These are phyloP conservation scores for Oryzias javanicus DNA, from an alignment of 2,113 vertebrate species.

Conservation along the genomic window DNA sequence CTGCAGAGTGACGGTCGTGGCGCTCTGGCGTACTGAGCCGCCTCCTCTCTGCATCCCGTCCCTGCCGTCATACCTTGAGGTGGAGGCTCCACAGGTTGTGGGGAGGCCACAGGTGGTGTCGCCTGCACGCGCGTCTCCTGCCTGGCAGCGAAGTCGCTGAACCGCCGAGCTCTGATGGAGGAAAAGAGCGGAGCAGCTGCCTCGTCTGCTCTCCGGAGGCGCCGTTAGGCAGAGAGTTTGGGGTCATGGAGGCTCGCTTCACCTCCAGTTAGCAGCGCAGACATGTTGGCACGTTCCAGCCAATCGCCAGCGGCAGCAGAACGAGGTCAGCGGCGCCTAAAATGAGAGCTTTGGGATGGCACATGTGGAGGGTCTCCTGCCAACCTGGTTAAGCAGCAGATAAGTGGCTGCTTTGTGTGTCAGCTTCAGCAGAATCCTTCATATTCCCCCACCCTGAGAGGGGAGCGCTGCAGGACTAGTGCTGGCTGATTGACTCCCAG, in stretches of 20 bases:
- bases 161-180: too few species aligned
- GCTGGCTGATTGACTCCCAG: slow-evolving; percentile 71
- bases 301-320: slow-evolving; percentile 23
- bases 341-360: slow-evolving; percentile 42
- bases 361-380: slow-evolving; percentile 43
- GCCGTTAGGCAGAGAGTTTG: not conserved
- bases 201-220: not conserved
- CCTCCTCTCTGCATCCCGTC: slow-evolving; percentile 26
- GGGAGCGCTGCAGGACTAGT: slow-evolving; percentile 59
- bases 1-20: slow-evolving; percentile 1
- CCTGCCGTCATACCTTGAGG: slow-evolving; percentile 47
- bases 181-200: not conserved
- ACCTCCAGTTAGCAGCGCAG: slow-evolving; percentile 15
- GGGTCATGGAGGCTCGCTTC: not conserved
- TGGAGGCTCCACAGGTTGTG: slow-evolving; percentile 6
- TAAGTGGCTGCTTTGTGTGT: slow-evolving; percentile 69
- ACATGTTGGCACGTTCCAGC: slow-evolving; percentile 13
- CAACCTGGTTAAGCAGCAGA: slow-evolving; percentile 68
- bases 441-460: slow-evolving; percentile 62
- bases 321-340: slow-evolving; percentile 12
- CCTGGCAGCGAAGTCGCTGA: slow-evolving; percentile 37
- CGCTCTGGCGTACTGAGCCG: slow-evolving; percentile 7
- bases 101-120: not conserved
- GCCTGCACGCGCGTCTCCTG: slow-evolving; percentile 40
- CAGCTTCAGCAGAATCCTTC: slow-evolving; percentile 64